Conservation (phyloP, 2,888 invertebrate genomes). For the Ernsta delagoae region DNA sequence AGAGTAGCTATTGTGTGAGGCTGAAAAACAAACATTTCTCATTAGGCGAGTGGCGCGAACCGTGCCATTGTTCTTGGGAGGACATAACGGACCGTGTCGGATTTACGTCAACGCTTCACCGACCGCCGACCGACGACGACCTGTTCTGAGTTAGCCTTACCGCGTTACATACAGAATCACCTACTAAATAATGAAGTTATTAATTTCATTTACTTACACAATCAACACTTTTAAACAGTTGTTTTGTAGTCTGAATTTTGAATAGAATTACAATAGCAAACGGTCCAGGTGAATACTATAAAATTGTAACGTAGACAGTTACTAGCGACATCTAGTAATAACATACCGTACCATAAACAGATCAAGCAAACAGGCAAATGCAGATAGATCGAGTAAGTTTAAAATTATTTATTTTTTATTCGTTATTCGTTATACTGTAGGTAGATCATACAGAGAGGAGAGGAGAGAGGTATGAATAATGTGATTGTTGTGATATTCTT, state of each 20-base stretch:
- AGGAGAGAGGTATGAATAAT: no score
- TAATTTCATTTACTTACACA: background rate
- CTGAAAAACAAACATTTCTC: constrained; percentile 82
- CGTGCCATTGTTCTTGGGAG: constrained; percentile 74
- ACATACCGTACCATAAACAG: background rate
- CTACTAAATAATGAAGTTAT: background rate
- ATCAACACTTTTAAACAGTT: background rate
- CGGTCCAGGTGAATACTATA: no score
- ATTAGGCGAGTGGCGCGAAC: constrained; percentile 78
- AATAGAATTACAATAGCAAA: no score
- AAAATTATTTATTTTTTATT: no score
- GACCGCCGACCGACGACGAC: constrained; percentile 64
- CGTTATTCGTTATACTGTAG: no score
- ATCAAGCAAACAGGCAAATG: background rate
- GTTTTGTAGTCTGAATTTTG: no score
- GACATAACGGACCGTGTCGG: constrained; percentile 80
- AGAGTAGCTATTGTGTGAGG: constrained; percentile 72
- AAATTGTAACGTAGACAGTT: background rate
- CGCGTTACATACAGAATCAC: background rate
- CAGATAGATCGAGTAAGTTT: no score
- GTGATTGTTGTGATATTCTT: no score
- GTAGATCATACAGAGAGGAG: no score
- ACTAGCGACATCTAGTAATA: background rate
- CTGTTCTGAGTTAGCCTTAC: constrained; percentile 46
- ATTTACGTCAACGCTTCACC: constrained; percentile 69